Conservation (phyloP, 2,113 vertebrate species). For the Otis tarda region DNA sequence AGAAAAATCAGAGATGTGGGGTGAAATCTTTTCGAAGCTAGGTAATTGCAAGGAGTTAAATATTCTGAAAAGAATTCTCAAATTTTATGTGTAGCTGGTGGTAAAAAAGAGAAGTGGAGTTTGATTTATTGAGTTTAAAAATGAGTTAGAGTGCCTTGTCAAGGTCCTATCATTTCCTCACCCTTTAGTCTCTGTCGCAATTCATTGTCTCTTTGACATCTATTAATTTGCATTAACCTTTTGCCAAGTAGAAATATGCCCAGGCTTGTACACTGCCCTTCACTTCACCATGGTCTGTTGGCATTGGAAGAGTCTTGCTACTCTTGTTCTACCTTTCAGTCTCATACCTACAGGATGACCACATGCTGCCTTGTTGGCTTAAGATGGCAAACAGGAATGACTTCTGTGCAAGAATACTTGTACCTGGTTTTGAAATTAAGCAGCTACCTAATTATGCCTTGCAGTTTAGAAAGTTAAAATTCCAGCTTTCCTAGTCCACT, state of each 20-base stretch:
- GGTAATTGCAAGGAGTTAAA: background rate
- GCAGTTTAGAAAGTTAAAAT: background rate
- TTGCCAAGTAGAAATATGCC: background rate
- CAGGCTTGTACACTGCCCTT: background rate
- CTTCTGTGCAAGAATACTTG: background rate
- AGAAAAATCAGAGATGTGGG: background rate
- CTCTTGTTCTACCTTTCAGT: background rate
- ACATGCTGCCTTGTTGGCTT: background rate
- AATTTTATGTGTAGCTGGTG: background rate
- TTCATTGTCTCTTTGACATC: background rate
- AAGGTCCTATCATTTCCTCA: background rate
- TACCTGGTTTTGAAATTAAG: background rate
- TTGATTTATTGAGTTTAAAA: background rate
- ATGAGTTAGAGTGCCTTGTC: background rate
- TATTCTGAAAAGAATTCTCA: background rate
- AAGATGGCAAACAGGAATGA: background rate
- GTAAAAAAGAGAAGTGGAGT: background rate
- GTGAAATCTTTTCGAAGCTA: background rate
- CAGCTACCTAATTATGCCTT: background rate
- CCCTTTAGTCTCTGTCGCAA: background rate
- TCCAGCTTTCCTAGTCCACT: background rate
- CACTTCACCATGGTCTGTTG: background rate
- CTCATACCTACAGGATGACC: background rate
- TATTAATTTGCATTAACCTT: constrained; percentile 11
- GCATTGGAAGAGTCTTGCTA: background rate